phyloP scores from a whole-genome alignment of 1,140 invertebrate species.

The Antheraea pernyi region DNA sequence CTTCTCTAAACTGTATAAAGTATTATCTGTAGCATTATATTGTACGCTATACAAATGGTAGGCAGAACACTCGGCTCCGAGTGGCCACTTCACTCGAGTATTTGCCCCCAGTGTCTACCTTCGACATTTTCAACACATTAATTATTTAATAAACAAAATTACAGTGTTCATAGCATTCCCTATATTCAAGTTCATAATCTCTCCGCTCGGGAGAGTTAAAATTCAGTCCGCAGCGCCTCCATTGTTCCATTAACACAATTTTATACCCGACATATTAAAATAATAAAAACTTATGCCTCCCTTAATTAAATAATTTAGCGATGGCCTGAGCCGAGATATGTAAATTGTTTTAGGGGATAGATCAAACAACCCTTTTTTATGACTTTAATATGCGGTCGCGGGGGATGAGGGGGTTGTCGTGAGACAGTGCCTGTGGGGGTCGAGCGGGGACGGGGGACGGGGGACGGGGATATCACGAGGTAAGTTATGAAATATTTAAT shows the following conservation, averaged over 20 bases:
- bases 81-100: background rate
- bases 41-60: background rate
- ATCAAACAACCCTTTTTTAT: conserved; percentile 81
- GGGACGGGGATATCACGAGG: conserved; percentile 40
- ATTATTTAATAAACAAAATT: conserved; percentile 10
- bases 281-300: conserved; percentile 81
- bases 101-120: too few relatives aligned
- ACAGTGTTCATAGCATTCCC: conserved; percentile 9
- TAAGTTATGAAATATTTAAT: conserved; percentile 80
- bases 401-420: conserved; percentile 40
- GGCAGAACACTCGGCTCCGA: conserved; percentile 1
- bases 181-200: conserved; percentile 46
- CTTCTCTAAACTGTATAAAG: too few relatives aligned
- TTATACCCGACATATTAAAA: conserved; percentile 76
- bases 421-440: conserved; percentile 59
- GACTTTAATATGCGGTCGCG: conserved; percentile 78
- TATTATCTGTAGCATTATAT: too few relatives aligned
- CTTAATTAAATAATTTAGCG: conserved; percentile 81
- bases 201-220: conserved; percentile 42
- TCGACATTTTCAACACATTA: background rate
- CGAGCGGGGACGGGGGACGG: conserved; percentile 19
- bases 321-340: conserved; percentile 75
- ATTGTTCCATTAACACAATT: conserved; percentile 76
- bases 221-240: conserved; percentile 51
- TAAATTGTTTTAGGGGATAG: conserved; percentile 80